These are phyloP conservation scores for Propithecus perrieri DNA, from an alignment of 2,797 vertebrate species.

Conservation along the genomic window DNA sequence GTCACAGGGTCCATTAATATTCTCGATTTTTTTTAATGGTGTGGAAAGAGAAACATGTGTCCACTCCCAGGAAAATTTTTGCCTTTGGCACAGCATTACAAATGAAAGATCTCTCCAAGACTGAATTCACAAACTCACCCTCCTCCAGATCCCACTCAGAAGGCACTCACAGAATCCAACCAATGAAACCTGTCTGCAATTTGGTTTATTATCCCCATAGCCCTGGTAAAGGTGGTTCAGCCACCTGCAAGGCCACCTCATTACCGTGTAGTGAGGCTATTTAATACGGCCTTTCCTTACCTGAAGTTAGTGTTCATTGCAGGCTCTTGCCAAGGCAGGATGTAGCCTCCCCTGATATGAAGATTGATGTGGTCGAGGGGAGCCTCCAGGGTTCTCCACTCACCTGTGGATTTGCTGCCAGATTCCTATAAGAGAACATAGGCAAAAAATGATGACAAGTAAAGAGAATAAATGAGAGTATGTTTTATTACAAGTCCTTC, in stretches of 20 bases:
- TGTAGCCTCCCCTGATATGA: slow-evolving; percentile 92
- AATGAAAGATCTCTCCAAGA: neutral
- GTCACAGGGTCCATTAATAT: neutral
- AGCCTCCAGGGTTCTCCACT: slow-evolving; percentile 74
- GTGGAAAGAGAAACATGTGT: neutral
- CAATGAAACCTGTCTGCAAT: neutral
- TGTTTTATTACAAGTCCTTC: neutral
- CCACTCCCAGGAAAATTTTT: neutral
- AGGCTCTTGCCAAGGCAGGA: slow-evolving; percentile 92
- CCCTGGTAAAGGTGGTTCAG: fast-evolving
- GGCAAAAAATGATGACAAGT: neutral
- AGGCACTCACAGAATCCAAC: neutral
- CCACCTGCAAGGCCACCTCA: too few relatives aligned
- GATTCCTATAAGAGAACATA: slow-evolving; percentile 77
- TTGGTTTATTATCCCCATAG: neutral
- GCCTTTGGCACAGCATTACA: neutral
- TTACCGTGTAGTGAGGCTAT: fast-evolving
- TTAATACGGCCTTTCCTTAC: slow-evolving; percentile 74
- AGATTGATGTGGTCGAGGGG: slow-evolving; percentile 92
- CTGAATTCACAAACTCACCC: neutral
- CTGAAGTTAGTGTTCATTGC: slow-evolving; percentile 89
- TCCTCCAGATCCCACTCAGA: neutral
- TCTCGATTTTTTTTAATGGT: neutral
- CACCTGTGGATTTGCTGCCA: slow-evolving; percentile 33
- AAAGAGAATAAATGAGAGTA: neutral